Evolutionary conservation across 1,140 invertebrate genomes (phyloP).

Genomic region (Drosophila truncata): DNA sequence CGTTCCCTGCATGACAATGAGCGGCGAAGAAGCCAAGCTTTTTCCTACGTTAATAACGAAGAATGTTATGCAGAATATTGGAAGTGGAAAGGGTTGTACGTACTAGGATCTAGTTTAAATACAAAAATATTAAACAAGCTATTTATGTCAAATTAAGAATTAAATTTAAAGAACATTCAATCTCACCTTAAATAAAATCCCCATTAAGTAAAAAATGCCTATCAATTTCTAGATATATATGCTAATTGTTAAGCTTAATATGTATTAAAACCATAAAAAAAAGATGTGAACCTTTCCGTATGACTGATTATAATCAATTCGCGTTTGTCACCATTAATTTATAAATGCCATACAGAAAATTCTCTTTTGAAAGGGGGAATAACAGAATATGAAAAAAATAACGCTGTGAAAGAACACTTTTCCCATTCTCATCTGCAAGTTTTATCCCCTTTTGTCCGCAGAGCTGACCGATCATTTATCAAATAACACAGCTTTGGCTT

Average conservation of each 20-base stretch:
- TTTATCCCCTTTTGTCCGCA: conserved; percentile 18
- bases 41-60: neutral
- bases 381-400: neutral
- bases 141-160: neutral
- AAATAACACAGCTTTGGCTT: conserved; percentile 37
- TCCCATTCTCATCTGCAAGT: neutral
- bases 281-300: neutral
- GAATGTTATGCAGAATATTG: neutral
- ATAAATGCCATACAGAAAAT: neutral
- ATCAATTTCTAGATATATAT: neutral
- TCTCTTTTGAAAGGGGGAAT: neutral
- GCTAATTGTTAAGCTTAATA: neutral
- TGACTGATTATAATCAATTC: conserved; percentile 5
- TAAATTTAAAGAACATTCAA: neutral
- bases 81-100: neutral
- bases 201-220: neutral
- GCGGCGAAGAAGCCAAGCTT: neutral
- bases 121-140: too few species aligned
- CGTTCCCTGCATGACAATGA: conserved; percentile 57
- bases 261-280: neutral
- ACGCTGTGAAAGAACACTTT: neutral
- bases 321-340: conserved; percentile 1
- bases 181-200: neutral
- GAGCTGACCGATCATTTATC: conserved; percentile 59
- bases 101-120: neutral